Evolutionary conservation across 2,797 vertebrate species (phyloP), one percentile per base, ranked within the genome.

Genomic region (Lutjanus argentimaculatus): DNA sequence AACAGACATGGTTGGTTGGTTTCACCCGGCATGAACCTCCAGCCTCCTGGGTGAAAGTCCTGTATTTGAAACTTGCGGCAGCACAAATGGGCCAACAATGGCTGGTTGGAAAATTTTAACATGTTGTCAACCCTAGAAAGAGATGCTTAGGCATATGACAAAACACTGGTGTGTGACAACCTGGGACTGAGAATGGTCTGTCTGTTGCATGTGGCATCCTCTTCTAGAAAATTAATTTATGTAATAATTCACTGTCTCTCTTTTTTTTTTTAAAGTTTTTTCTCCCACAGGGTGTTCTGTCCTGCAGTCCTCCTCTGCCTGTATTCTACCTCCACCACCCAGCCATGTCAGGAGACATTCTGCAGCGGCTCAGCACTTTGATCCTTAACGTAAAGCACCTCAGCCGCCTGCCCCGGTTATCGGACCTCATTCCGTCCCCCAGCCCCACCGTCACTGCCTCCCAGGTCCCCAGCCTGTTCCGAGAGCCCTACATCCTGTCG

Each of bases 401-500:
- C 61, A 87, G 94, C 43, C 93, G 92, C 2, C 91, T 97, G 14
- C 97, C 95, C n/a, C 92, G 79, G 82, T 88, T 98, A 62, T 90
- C 95, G 11, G 93, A 96, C 84, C 90, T 95, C 4, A 82, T 97
- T 13, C 96, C 96, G 1, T 92, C 92, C 19, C 95, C 97, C 89
- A 92, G 96, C 0, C 92, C 96, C 77, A 98, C 97, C 0, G 96
- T 98, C 19, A 56, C 71, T 0, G 96, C 95, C 79, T 94, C 90
- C 0, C 95, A 98, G 11, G 97, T 99, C 25, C 97, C 97, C 0
- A 88, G 89, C 77, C 95, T 99, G 36, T 99, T 98, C 90, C 94
- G 96, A 0, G 98, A 99, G 93, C 98, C 97, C 0, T 98, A 97
- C 91, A 97, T 99, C 92, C 93, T 94, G 61, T 78, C 95, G 0